Percentiles rank a stretch among this genome's conserved stretches.
phyloP scores from a whole-genome alignment of 2,888 invertebrate species.

The Drosophila borealis region DNA sequence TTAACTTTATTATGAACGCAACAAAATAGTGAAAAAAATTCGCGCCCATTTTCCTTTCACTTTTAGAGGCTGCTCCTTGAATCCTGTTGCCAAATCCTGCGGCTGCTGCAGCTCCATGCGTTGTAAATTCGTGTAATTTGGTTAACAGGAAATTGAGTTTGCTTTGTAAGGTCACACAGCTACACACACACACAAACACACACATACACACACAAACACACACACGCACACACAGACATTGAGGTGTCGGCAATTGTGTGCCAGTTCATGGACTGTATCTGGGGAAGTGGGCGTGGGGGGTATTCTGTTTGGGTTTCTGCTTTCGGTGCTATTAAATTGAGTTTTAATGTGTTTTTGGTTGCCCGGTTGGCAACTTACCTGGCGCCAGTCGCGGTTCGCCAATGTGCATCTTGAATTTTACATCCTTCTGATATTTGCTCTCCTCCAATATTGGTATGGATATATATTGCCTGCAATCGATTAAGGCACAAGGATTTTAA shows the following conservation, averaged over 20 bases:
- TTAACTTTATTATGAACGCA: slow-evolving; percentile 27
- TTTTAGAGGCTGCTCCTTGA: slow-evolving; percentile 20
- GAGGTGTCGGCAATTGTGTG: slow-evolving; percentile 16
- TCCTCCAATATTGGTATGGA: slow-evolving; percentile 96
- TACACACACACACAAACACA: slow-evolving; percentile 9
- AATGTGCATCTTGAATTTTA: slow-evolving; percentile 95
- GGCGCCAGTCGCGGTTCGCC: slow-evolving; percentile 95
- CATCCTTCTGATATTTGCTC: slow-evolving; percentile 99
- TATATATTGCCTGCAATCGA: slow-evolving; percentile 92
- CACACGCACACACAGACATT: slow-evolving; percentile 7
- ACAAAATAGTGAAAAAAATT: slow-evolving; percentile 10
- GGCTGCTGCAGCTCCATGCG: slow-evolving; percentile 4
- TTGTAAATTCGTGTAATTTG: slow-evolving; percentile 58
- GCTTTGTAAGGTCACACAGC: slow-evolving; percentile 15
- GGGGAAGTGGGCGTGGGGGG: background rate
- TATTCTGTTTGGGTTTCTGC: slow-evolving; percentile 13
- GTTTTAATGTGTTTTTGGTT: slow-evolving; percentile 37
- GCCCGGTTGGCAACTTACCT: slow-evolving; percentile 87
- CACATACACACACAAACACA: background rate
- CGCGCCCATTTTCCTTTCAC: slow-evolving; percentile 22
- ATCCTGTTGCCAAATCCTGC: slow-evolving; percentile 10
- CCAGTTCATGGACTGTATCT: background rate
- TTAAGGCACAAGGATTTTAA: slow-evolving; percentile 19
- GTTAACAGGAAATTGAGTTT: slow-evolving; percentile 61
- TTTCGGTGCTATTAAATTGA: slow-evolving; percentile 49